A percentile compares a stretch with the other conserved stretches of the same genome.
Conservation (phyloP, 2,888 invertebrate species). For the Xestia xanthographa region DNA sequence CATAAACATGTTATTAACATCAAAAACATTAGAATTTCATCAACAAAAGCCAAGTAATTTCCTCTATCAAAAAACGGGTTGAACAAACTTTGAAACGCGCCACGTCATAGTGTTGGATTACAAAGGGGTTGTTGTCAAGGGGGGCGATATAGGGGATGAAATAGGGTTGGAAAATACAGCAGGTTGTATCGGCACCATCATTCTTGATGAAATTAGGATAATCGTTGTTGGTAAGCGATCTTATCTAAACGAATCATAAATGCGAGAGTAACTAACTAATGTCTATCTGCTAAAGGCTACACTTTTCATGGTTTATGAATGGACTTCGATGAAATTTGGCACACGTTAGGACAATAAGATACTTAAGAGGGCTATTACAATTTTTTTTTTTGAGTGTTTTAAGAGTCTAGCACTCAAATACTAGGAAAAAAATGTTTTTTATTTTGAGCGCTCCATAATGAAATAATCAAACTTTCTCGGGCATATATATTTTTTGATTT, state of each 20-base stretch:
- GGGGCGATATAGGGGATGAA: conserved; percentile 32
- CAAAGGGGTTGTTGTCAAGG: conserved; percentile 48
- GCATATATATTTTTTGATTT: no score
- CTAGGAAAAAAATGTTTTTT: no score
- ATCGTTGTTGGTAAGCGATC: background rate
- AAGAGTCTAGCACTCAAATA: no score
- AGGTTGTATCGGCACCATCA: conserved; percentile 13
- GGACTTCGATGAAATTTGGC: background rate
- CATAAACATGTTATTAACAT: background rate
- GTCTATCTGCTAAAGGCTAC: background rate
- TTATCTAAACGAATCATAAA: background rate
- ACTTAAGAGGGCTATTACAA: no score
- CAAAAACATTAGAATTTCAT: conserved; percentile 17
- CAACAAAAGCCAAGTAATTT: conserved; percentile 31
- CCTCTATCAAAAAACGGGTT: conserved; percentile 42
- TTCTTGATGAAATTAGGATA: conserved; percentile 14
- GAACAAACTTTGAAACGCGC: conserved; percentile 41
- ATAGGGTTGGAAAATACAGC: conserved; percentile 38
- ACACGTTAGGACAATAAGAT: background rate
- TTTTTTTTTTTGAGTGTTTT: no score
- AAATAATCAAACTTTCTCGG: no score
- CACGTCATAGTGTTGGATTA: conserved; percentile 55
- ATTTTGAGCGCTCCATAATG: no score
- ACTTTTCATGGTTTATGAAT: background rate
- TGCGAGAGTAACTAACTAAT: background rate